Evolutionary conservation across 2,888 invertebrate species (phyloP).

Genomic region (Tortrix viridana): DNA sequence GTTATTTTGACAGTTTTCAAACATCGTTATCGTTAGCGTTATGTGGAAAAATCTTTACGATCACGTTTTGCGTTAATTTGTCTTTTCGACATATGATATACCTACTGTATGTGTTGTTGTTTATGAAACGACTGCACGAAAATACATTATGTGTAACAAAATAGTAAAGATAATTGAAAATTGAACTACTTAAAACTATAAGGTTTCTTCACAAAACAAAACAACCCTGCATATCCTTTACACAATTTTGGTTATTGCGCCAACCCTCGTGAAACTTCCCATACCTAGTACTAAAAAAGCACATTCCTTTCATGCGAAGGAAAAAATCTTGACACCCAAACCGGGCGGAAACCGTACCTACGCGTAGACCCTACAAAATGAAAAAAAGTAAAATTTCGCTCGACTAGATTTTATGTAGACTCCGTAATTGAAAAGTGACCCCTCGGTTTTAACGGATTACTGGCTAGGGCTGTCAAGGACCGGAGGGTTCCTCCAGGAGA

Average conservation of each 20-base stretch:
- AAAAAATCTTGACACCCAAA: constrained; percentile 2
- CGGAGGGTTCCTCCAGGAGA: constrained; percentile 50
- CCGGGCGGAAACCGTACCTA: constrained; percentile 5
- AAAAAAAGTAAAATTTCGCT: constrained; percentile 54
- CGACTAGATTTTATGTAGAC: constrained; percentile 53
- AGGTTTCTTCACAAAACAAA: no score
- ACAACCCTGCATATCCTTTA: no score
- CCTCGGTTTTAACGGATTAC: constrained; percentile 74
- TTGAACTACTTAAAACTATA: no score
- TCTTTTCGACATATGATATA: no score
- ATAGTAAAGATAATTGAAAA: no score
- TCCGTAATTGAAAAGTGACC: constrained; percentile 57
- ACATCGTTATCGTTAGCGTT: no score
- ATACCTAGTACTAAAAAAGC: neutral
- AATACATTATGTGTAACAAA: no score
- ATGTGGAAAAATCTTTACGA: no score
- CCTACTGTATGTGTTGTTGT: no score
- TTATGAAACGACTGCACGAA: no score
- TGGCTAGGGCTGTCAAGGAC: constrained; percentile 71
- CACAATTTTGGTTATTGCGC: neutral
- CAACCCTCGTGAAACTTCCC: neutral
- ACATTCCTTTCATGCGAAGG: constrained; percentile 1
- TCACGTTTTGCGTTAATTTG: no score
- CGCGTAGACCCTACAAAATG: constrained; percentile 35
- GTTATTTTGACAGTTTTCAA: no score